phyloP scores from a whole-genome alignment of 1,140 invertebrate genomes.

The Euura lappo region DNA sequence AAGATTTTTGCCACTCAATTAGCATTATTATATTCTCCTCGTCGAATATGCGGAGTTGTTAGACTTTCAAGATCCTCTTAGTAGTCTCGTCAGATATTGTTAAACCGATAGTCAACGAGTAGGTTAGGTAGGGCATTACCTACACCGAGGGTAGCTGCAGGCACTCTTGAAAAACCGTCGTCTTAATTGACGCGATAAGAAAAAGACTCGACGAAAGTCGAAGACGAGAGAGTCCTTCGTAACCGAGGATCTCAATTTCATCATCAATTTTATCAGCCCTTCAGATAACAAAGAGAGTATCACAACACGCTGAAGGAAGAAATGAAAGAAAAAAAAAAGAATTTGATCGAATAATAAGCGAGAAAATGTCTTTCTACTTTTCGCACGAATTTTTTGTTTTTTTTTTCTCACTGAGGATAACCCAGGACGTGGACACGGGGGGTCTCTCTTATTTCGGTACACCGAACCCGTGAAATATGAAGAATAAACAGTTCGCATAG shows the following conservation, averaged over 20 bases:
- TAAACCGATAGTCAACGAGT: neutral
- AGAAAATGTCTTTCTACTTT: too few relatives aligned
- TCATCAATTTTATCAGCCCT: neutral
- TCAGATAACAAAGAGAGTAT: neutral
- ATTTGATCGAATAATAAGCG: too few relatives aligned
- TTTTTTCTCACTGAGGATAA: too few relatives aligned
- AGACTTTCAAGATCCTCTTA: neutral
- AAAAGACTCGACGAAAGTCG: too few relatives aligned
- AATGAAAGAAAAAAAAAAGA: too few relatives aligned
- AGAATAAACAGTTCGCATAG: slow-evolving; percentile 13
- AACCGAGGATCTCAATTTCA: neutral
- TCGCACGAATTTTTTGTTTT: too few relatives aligned
- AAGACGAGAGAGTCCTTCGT: too few relatives aligned
- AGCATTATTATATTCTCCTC: neutral
- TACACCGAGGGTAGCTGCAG: too few relatives aligned
- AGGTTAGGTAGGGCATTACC: neutral
- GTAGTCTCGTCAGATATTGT: neutral
- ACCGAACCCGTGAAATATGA: slow-evolving; percentile 16
- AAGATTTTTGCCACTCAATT: neutral
- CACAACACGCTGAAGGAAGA: neutral
- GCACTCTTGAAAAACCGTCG: neutral
- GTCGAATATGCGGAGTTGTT: neutral
- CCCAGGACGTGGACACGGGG: too few relatives aligned
- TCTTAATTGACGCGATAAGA: neutral
- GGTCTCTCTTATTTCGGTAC: neutral